These are phyloP conservation scores for Morinoia aosen DNA, from an alignment of 2,888 invertebrate genomes.

Conservation along the genomic window DNA sequence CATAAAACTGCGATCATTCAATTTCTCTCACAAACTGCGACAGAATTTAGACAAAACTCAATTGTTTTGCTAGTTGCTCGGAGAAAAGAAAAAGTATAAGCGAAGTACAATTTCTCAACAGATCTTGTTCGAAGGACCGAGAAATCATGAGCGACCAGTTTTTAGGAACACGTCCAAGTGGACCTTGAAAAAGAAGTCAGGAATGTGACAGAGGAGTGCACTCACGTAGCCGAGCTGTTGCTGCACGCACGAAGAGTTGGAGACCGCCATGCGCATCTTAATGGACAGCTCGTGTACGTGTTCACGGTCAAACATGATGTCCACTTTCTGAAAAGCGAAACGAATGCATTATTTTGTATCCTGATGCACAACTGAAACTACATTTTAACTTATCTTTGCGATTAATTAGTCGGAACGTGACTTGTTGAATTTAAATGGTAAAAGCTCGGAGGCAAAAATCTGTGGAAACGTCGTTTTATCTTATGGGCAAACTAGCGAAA, in stretches of 20 bases:
- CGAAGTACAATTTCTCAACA: too few relatives aligned
- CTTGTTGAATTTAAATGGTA: not conserved
- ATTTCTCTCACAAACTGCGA: too few relatives aligned
- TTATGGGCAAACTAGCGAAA: too few relatives aligned
- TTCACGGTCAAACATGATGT: not conserved
- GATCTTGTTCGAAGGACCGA: too few relatives aligned
- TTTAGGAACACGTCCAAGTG: too few relatives aligned
- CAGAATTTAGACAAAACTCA: too few relatives aligned
- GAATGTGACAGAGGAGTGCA: not conserved
- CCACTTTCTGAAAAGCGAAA: not conserved
- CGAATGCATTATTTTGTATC: not conserved
- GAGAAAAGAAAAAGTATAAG: too few relatives aligned
- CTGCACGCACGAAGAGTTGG: not conserved
- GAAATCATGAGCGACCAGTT: not conserved
- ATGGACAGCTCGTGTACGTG: slow-evolving; percentile 6
- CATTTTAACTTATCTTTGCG: not conserved
- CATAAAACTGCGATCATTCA: too few relatives aligned
- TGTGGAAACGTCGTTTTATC: not conserved
- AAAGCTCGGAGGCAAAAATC: not conserved
- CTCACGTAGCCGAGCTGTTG: slow-evolving; percentile 9
- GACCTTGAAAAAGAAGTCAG: too few relatives aligned
- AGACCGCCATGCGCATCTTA: not conserved
- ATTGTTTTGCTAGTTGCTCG: too few relatives aligned
- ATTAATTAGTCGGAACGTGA: not conserved
- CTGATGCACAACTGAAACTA: not conserved